A percentile compares a stretch with the other conserved stretches of the same genome.
Evolutionary conservation across 1,140 invertebrate species (phyloP).

Genomic region (Aporrectodea caliginosa): DNA sequence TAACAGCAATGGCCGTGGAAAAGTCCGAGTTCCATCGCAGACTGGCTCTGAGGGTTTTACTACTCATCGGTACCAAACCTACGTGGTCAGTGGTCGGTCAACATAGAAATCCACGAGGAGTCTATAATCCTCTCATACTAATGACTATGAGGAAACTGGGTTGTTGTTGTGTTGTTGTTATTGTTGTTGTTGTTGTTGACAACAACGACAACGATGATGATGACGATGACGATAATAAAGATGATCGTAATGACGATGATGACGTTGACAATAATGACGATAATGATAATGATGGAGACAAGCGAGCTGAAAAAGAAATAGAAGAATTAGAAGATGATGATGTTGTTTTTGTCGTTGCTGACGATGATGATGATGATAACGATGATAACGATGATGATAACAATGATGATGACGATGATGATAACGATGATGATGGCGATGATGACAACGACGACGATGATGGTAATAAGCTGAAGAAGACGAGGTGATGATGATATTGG

Average conservation of each 20-base stretch:
- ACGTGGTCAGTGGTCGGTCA: slow-evolving; percentile 38
- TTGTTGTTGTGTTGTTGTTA: slow-evolving; percentile 22
- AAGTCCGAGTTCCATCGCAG: slow-evolving; percentile 77
- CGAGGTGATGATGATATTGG: not conserved
- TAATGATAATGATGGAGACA: slow-evolving; percentile 6
- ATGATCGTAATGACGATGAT: slow-evolving; percentile 18
- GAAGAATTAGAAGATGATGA: too few relatives aligned
- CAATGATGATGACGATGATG: not conserved
- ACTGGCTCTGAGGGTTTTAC: slow-evolving; percentile 74
- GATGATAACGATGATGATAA: not conserved
- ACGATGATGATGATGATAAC: not conserved
- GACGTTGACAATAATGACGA: not conserved
- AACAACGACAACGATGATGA: slow-evolving; percentile 23
- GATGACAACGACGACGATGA: not conserved
- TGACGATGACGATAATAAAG: slow-evolving; percentile 18
- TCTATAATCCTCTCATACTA: too few relatives aligned
- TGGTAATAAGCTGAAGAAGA: too few relatives aligned
- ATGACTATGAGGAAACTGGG: too few relatives aligned
- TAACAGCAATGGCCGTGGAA: slow-evolving; percentile 81
- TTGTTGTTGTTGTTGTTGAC: slow-evolving; percentile 20
- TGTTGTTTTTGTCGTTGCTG: too few relatives aligned
- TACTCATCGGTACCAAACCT: slow-evolving; percentile 65
- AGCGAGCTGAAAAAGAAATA: too few relatives aligned
- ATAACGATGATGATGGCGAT: not conserved
- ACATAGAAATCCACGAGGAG: slow-evolving; percentile 4